Conservation (phyloP, 2,113 vertebrate species). For the Mustelus asterias region DNA sequence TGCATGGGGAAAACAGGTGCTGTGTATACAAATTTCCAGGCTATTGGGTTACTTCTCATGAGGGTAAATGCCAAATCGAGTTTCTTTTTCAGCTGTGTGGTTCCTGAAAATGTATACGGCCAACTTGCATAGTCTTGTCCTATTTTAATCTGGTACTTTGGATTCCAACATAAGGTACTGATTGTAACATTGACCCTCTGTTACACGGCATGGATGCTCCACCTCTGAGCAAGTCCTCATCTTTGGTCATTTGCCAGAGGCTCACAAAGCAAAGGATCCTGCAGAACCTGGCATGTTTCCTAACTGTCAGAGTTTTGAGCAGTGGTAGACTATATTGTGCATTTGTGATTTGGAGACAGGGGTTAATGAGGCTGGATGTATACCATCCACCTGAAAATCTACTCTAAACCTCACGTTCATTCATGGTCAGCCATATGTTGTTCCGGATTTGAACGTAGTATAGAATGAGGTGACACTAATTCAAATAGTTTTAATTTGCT, state of each 20-base stretch:
- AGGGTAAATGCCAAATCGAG: neutral
- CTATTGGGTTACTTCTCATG: neutral
- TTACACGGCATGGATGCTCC: neutral
- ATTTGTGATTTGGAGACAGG: neutral
- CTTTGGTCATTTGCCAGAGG: neutral
- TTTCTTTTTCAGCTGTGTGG: neutral
- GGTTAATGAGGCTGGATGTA: neutral
- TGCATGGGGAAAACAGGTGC: neutral
- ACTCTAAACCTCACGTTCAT: neutral
- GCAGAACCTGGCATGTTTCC: neutral
- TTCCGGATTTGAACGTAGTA: neutral
- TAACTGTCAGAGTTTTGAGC: neutral
- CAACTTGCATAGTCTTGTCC: neutral
- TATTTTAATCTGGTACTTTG: neutral
- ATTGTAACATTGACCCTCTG: neutral
- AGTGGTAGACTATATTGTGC: neutral
- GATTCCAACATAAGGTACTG: neutral
- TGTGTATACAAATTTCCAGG: neutral
- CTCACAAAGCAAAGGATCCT: neutral
- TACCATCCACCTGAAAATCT: neutral
- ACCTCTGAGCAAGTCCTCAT: neutral
- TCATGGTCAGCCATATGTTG: neutral
- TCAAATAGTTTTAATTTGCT: neutral
- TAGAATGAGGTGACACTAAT: neutral
- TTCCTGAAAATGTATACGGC: neutral